Conservation (phyloP, 1,140 invertebrate genomes). For the Chironomus striatipennis region DNA sequence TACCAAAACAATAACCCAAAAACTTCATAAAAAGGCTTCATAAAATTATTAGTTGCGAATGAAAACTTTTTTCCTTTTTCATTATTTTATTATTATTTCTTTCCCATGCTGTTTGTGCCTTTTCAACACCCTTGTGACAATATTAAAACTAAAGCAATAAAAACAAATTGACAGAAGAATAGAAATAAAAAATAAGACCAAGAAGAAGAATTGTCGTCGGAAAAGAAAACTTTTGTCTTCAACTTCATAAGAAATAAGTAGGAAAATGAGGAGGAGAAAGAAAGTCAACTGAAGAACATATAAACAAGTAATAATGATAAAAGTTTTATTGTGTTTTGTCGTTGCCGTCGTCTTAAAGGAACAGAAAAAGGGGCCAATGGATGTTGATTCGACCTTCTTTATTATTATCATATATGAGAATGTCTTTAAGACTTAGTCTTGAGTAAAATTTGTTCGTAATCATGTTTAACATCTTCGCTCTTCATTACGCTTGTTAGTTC, state of each 20-base stretch:
- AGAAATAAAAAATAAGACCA: neutral
- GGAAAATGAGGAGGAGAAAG: neutral
- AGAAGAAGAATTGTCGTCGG: neutral
- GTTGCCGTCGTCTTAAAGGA: neutral
- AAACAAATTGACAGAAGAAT: neutral
- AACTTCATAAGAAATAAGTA: neutral
- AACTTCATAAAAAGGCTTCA: too few species aligned
- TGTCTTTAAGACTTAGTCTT: neutral
- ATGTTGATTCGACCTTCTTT: neutral
- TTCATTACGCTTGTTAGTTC: neutral
- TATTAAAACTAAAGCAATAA: slow-evolving; percentile 15
- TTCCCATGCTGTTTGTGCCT: neutral
- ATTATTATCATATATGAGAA: neutral
- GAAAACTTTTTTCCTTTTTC: neutral
- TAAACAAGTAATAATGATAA: slow-evolving; percentile 15
- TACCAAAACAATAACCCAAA: too few species aligned
- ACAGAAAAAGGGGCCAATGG: neutral
- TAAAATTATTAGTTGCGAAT: too few species aligned
- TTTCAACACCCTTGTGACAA: neutral
- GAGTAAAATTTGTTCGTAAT: neutral
- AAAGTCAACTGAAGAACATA: neutral
- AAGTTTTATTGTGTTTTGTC: slow-evolving; percentile 14
- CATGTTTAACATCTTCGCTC: neutral
- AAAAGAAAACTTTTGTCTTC: neutral
- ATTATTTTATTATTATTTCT: neutral